Evolutionary conservation across 2,797 vertebrate genomes (phyloP).

Genomic region (Cossypha caffra): DNA sequence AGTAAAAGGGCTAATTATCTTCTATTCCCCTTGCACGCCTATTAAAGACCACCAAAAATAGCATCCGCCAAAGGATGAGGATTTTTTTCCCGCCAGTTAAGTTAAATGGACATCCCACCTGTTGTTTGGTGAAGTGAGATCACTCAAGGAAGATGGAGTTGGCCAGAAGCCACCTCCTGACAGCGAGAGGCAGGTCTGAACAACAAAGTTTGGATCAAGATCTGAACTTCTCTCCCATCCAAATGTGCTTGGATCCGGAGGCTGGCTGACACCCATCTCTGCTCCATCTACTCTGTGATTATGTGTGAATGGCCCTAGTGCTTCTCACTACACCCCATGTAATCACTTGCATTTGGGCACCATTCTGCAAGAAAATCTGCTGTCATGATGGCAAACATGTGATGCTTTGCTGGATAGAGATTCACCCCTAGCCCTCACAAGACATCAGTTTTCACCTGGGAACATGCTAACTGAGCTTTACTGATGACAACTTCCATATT

Average conservation of each 20-base stretch:
- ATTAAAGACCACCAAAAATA: conserved; percentile 55
- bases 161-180: conserved; percentile 44
- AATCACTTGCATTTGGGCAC: conserved; percentile 60
- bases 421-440: neutral
- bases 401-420: neutral
- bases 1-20: conserved; percentile 49
- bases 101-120: conserved; percentile 40
- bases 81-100: neutral
- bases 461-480: neutral
- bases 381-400: neutral
- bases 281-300: conserved; percentile 39
- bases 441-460: conserved; percentile 29
- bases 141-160: neutral
- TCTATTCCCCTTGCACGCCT: neutral
- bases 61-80: neutral
- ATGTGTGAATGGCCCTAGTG: conserved; percentile 40
- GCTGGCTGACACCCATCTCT: conserved; percentile 35
- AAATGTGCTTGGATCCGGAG: conserved; percentile 17
- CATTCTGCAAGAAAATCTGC: conserved; percentile 27
- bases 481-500: conserved; percentile 33
- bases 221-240: conserved; percentile 30
- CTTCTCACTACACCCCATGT: neutral
- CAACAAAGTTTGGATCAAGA: conserved; percentile 51
- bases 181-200: conserved; percentile 14
- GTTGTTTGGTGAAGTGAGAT: conserved; percentile 33